Evolutionary conservation across 2,888 invertebrate species (phyloP), one percentile per base, ranked within the genome.

Genomic region (Dicranocentrus wangi): DNA sequence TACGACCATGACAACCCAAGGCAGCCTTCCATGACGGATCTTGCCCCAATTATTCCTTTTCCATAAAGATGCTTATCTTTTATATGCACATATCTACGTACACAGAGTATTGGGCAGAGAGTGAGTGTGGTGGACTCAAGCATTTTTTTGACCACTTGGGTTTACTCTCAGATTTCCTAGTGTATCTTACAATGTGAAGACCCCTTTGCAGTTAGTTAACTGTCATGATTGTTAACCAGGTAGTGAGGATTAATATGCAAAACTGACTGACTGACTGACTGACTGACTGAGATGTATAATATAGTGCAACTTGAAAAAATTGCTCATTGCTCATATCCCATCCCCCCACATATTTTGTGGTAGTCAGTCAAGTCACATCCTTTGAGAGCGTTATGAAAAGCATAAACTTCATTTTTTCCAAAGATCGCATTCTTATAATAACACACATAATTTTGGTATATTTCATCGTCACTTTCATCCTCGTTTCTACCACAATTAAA

Each of bases 11-110:
- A 82, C 79, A 82, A 82, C 73, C 58, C 68, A 72, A 83, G 69
- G 39, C 80, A 81, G 47, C 83, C 82, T 82, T 82, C 84, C 84
- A 75, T 84, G 81, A 84, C 84, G 82, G 77, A 82, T 84, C 84
- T 82, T 84, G 82, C 81, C 82, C 82, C 82, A 82, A 78, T 82
- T 82, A 82, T 78, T 81, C 68, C 47, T 39, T 72, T 80, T 82
- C 78, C 80, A 84, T 79, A 75, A 82, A 82, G 82, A 82, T 82
- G 70, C 79, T 79, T 82, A 82, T 82, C 82, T 69, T 23, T 28
- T 19, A 19, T 55, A 32, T 19, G 53, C 21, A n/a, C 8, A 53
- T 13, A 53, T 5, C 8, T 10, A 17, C 15, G 19, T 58, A 23
- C 17, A 32, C 32, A 32, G 32, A 7, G 32, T 32, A 32, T 32